Conservation (phyloP, 2,113 vertebrate species). For the Sclerurus mexicanus region DNA sequence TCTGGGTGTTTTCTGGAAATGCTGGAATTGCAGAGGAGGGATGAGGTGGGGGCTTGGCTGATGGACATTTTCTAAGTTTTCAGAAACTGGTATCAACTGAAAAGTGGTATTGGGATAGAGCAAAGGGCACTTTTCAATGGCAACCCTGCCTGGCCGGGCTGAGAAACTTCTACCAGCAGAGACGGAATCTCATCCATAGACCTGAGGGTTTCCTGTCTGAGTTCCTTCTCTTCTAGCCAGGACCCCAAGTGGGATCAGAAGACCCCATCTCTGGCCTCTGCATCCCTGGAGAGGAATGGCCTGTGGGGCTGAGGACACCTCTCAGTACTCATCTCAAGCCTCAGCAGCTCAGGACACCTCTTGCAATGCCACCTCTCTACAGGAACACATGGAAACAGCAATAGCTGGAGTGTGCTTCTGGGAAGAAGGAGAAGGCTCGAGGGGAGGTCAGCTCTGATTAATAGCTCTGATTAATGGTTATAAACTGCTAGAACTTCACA, state of each 20-base stretch:
- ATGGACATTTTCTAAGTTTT: not conserved
- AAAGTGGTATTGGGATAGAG: not conserved
- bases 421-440: not conserved
- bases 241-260: not conserved
- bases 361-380: not conserved
- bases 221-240: not conserved
- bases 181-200: not conserved
- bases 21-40: not conserved
- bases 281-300: rapidly evolving
- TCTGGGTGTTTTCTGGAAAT: not conserved
- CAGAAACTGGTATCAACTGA: not conserved
- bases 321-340: not conserved
- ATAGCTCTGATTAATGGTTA: not conserved
- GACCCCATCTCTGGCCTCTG: not conserved
- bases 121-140: not conserved
- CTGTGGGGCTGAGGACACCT: not conserved
- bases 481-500: not conserved
- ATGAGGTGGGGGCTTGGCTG: not conserved
- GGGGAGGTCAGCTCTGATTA: not conserved
- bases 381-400: not conserved
- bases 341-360: not conserved
- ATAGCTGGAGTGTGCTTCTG: not conserved
- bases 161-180: not conserved
- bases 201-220: not conserved
- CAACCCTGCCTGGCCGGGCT: not conserved